Evolutionary conservation across 2,888 invertebrate genomes (phyloP), one percentile per base, ranked within the genome.

Genomic region (Mayetiola destructor): DNA sequence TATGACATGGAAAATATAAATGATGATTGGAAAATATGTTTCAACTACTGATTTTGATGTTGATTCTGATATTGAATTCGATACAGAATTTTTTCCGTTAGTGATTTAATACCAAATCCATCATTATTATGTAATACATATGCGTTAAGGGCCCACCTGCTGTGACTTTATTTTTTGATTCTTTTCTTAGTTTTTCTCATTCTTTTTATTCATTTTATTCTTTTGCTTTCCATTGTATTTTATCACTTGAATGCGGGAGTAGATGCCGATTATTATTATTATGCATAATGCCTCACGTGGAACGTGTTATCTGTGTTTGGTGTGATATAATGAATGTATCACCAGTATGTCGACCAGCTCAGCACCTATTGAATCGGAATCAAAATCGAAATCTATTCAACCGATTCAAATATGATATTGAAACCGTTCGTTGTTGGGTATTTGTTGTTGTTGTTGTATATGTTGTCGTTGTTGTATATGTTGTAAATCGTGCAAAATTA

Each of bases 101-200:
- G 48, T 27, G 27, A 27, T 48, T 48, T 48, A 48, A 48, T 48
- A 27, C 27, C 29, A 48, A 48, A 48, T 48, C 48, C 48, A 48
- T 48, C 48, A 48, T 27, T n/a, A n/a, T n/a, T 48, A 27, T 27
- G 27, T 23, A 42, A 42, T 48, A 48, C 48, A 48, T 27, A 48
- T n/a, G n/a, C 29, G 27, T 27, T 48, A 48, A 48, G 48, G 48
- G 48, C 27, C 48, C 48, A 48, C 48, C 48, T 48, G 48, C 48
- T 48, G 48, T 48, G 27, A 12, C 6, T 32, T 3, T 14, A 27
- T 16, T 27, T 14, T n/a, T 48, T 48, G 5, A n/a, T n/a, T 27
- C 40, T 40, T 10, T 20, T 2, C 12, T 12, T n/a, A 8, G 3
- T 16, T 39, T 12, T 39, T n/a, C n/a, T n/a, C n/a, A n/a, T 16